A percentile compares a stretch with the other conserved stretches of the same genome.
phyloP scores from a whole-genome alignment of 2,888 invertebrate species.

The Tiliacea aurago region DNA sequence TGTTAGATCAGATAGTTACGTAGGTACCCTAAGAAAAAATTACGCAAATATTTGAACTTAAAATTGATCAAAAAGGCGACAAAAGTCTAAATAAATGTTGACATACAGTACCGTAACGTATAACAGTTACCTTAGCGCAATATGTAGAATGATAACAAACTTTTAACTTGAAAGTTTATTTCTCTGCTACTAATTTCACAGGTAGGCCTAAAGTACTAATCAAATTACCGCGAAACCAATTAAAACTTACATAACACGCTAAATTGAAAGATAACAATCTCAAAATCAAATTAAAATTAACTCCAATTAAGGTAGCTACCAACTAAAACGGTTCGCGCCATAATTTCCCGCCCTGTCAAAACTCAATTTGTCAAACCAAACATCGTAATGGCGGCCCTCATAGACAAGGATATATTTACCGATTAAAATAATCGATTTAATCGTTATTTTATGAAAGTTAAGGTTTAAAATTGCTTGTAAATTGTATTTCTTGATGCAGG shows the following conservation, averaged over 20 bases:
- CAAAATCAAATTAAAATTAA: conserved; percentile 78
- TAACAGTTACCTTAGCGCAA: no score
- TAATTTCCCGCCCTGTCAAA: conserved; percentile 88
- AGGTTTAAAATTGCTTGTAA: conserved; percentile 77
- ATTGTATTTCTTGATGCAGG: conserved; percentile 62
- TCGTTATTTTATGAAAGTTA: conserved; percentile 74
- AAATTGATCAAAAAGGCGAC: no score
- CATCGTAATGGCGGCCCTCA: conserved; percentile 80
- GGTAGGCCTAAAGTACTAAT: conserved; percentile 43
- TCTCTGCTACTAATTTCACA: conserved; percentile 7
- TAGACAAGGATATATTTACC: conserved; percentile 68
- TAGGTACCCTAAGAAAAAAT: no score
- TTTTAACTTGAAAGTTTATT: conserved; percentile 8
- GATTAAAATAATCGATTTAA: conserved; percentile 63
- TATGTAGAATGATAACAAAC: background rate
- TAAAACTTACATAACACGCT: conserved; percentile 49
- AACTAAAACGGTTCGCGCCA: conserved; percentile 79
- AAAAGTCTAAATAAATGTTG: no score
- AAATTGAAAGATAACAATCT: conserved; percentile 71
- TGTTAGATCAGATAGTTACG: no score
- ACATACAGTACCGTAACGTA: no score
- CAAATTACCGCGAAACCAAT: conserved; percentile 62
- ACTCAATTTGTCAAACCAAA: conserved; percentile 90
- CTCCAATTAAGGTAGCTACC: conserved; percentile 77
- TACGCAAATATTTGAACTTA: no score